Evolutionary conservation across 2,797 vertebrate genomes (phyloP), one percentile per base, ranked within the genome.

Genomic region (Coilia nasus): DNA sequence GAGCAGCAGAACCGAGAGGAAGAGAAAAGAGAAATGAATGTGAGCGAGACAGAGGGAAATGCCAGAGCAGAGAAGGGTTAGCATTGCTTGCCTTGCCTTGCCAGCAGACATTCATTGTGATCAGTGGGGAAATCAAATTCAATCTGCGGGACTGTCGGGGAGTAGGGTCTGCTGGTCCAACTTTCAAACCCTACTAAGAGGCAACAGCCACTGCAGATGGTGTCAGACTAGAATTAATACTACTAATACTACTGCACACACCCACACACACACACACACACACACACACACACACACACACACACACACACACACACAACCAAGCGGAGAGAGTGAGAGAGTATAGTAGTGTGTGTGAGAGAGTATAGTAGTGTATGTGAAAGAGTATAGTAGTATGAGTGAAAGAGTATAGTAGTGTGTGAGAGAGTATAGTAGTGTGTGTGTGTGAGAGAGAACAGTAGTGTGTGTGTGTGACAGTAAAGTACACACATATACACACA

Each of bases 41-140:
- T 2, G 25, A 71, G 3, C 10, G 10, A 10, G 46, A 47, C 46
- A 47, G 46, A 10, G 46, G 10, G 46, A 57, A 57, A 57, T 57
- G 56, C 56, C 2, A 17, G 56, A 35, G 67, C 71, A 83, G 46
- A 54, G 83, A 80, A 85, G 82, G 67, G 67, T 28, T 75, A 60
- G 54, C 71, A 80, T 75, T 81, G 54, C 47, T 82, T 62, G 86
- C 47, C 83, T 81, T 83, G 83, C 82, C 86, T 85, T 75, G 67
- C 28, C 67, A 75, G 82, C 54, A 86, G 56, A 86, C 88, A 87
- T 91, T 85, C 85, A 88, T 87, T 84, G 83, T 88, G 89, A 87
- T 90, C 87, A 88, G 86, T 81, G 56, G 83, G 81, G 85, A 89
- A 87, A 88, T 86, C 85, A 88, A 67, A 56, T 89, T 81, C 87